Conservation (phyloP, 2,888 invertebrate genomes). For the Gastracanthus pulcherrimus region DNA sequence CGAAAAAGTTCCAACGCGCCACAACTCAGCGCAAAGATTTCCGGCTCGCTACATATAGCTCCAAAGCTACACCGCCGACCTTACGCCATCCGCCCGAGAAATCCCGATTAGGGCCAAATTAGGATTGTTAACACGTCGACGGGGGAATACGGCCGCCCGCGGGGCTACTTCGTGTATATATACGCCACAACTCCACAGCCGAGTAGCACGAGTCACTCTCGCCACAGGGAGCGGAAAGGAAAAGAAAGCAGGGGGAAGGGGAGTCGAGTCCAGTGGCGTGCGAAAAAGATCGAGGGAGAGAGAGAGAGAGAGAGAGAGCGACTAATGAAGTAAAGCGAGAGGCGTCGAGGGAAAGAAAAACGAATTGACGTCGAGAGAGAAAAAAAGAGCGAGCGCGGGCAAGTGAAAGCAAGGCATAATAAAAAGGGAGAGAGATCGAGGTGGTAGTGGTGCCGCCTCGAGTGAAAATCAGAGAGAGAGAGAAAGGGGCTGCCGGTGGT, state of each 20-base stretch:
- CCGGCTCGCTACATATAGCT: not conserved
- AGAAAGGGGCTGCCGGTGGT: conserved; percentile 45
- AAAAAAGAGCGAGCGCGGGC: conserved; percentile 24
- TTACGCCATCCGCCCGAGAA: not conserved
- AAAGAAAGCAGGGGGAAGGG: no score
- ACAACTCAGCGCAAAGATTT: not conserved
- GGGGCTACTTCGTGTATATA: no score
- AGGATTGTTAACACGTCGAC: conserved; percentile 41
- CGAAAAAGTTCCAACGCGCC: not conserved
- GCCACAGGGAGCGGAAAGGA: no score
- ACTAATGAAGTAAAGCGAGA: conserved; percentile 45
- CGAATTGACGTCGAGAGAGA: conserved; percentile 54
- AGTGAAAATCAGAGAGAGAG: conserved; percentile 45
- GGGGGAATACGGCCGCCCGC: not conserved
- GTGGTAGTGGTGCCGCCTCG: not conserved
- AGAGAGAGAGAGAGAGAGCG: not conserved
- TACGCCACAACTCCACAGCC: no score
- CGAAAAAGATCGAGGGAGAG: no score
- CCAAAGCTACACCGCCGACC: no score
- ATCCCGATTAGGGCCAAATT: conserved; percentile 32
- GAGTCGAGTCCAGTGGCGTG: no score
- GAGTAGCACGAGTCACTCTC: no score
- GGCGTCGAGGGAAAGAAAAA: conserved; percentile 38
- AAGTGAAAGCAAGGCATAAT: conserved; percentile 36
- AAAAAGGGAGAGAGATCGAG: conserved; percentile 33